These are phyloP conservation scores for Falco berigora DNA, from an alignment of 2,797 vertebrate species.

Conservation along the genomic window DNA sequence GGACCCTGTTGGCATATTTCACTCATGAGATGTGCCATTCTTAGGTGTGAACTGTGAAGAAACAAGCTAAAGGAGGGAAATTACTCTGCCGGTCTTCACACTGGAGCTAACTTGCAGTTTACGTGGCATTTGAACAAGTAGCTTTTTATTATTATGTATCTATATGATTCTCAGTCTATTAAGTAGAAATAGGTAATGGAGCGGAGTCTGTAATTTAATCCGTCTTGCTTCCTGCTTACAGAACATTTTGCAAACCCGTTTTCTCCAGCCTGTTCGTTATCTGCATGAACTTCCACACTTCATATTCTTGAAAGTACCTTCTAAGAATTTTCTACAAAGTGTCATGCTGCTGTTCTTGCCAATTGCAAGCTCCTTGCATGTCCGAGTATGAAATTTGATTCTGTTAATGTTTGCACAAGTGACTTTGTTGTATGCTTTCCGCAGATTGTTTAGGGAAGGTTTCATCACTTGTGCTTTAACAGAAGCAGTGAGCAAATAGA, in stretches of 20 bases:
- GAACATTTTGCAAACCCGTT: neutral
- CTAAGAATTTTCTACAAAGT: neutral
- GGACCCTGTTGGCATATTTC: neutral
- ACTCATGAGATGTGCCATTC: neutral
- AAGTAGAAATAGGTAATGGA: neutral
- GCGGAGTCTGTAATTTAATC: neutral
- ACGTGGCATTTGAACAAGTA: neutral
- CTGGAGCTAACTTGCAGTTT: neutral
- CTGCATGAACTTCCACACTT: neutral
- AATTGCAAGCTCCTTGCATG: rapidly evolving
- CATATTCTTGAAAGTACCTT: neutral
- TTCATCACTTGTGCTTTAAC: neutral
- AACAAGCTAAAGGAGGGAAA: too few species aligned
- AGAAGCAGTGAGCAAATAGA: neutral
- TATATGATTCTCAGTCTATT: neutral
- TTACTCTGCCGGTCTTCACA: neutral
- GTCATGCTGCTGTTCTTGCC: neutral
- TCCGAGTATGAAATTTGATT: neutral
- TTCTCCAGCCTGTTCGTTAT: neutral
- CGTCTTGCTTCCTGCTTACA: neutral
- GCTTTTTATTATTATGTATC: neutral
- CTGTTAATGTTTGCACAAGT: neutral
- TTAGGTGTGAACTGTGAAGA: neutral
- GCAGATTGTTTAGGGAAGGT: neutral
- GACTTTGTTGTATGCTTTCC: neutral